Percentiles rank a stretch among this genome's conserved stretches.
These are phyloP conservation scores for Drosophila imparisetae DNA, from an alignment of 2,888 invertebrate genomes.

Conservation along the genomic window DNA sequence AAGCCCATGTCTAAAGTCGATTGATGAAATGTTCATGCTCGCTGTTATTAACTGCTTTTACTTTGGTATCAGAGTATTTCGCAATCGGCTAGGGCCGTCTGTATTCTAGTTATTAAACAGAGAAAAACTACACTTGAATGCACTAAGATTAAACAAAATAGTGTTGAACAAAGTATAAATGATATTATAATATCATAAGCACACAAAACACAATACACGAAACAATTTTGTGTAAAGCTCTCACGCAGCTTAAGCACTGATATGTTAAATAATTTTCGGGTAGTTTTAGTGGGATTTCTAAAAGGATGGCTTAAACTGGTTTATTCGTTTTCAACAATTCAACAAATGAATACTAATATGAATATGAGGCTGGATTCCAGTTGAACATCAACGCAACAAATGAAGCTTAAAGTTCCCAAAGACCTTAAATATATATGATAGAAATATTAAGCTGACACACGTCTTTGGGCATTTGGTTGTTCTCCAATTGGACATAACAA, in stretches of 20 bases:
- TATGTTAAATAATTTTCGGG: neutral
- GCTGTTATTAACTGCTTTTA: neutral
- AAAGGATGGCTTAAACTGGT: neutral
- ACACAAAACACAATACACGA: neutral
- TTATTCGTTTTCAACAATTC: neutral
- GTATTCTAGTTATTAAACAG: neutral
- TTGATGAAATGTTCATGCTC: neutral
- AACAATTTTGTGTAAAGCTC: neutral
- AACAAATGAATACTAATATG: neutral
- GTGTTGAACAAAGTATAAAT: neutral
- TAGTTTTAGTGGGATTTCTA: neutral
- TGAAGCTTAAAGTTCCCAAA: no score
- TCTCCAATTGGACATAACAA: neutral
- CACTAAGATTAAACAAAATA: neutral
- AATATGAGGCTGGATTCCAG: neutral
- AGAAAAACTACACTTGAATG: neutral
- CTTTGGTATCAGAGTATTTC: no score
- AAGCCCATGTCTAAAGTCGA: neutral
- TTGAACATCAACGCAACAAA: neutral
- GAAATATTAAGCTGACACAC: neutral
- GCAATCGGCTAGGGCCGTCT: neutral
- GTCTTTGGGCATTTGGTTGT: neutral
- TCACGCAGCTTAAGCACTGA: neutral
- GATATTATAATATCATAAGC: neutral
- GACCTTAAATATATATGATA: neutral